Conservation (phyloP, 1,140 invertebrate species). For the Bemisia tabaci region DNA sequence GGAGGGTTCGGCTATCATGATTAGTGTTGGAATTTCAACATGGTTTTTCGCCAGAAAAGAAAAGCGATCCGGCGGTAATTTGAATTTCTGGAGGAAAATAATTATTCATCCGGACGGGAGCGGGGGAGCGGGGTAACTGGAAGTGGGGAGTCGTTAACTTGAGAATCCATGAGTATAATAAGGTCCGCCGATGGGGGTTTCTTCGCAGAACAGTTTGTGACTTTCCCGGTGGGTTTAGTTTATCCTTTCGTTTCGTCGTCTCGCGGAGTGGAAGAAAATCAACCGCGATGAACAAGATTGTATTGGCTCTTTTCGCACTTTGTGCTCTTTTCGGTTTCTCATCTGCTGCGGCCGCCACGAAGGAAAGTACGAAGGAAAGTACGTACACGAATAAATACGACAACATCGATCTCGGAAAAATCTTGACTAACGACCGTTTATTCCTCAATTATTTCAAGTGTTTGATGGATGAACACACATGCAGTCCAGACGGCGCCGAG, state of each 20-base stretch:
- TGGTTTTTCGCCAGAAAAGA: too few relatives aligned
- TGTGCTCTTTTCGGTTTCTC: neutral
- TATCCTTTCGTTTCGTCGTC: neutral
- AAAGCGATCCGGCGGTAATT: too few relatives aligned
- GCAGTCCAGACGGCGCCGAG: constrained; percentile 21
- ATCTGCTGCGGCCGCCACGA: neutral
- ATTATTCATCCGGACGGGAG: too few relatives aligned
- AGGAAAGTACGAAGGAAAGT: too few relatives aligned
- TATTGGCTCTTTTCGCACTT: neutral
- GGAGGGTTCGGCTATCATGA: too few relatives aligned
- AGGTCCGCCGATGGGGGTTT: neutral
- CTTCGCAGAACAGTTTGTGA: neutral
- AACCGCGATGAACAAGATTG: neutral
- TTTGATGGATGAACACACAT: constrained; percentile 20
- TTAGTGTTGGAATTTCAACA: too few relatives aligned
- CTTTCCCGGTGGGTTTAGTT: neutral
- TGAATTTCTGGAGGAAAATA: too few relatives aligned
- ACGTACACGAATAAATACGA: constrained; percentile 21
- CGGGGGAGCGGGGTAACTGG: too few relatives aligned
- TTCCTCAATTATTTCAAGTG: constrained; percentile 21
- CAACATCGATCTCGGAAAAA: constrained; percentile 21
- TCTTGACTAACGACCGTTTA: constrained; percentile 21
- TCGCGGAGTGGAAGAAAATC: neutral
- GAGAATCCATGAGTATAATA: neutral
- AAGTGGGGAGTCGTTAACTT: too few relatives aligned